Conservation (phyloP, 2,888 invertebrate genomes). For the Hermodice carunculata region DNA sequence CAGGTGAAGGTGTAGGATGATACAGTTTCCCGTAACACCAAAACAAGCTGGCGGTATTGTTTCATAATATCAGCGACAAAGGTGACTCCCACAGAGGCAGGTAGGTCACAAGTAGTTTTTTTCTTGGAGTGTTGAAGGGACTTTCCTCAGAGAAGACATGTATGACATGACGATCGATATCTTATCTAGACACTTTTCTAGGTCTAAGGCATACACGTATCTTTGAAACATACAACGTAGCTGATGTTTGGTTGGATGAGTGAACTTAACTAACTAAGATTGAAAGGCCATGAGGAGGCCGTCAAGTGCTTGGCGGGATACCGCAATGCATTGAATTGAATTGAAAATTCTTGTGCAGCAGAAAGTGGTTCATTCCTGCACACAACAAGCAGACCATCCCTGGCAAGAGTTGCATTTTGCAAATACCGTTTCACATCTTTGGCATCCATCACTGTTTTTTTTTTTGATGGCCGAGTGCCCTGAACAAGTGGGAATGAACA, state of each 20-base stretch:
- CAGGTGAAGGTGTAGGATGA: no score
- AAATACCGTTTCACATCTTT: slow-evolving; percentile 34
- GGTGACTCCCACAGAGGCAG: slow-evolving; percentile 31
- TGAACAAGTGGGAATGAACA: slow-evolving; percentile 39
- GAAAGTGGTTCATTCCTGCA: slow-evolving; percentile 21
- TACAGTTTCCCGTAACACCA: slow-evolving; percentile 31
- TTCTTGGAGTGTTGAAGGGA: slow-evolving; percentile 23
- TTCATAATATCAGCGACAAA: slow-evolving; percentile 47
- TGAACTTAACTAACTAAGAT: no score
- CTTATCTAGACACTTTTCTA: slow-evolving; percentile 24
- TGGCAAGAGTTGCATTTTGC: slow-evolving; percentile 28
- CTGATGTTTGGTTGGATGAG: slow-evolving; percentile 43
- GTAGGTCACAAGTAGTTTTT: slow-evolving; percentile 40
- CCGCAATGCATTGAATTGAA: no score
- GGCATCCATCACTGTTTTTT: slow-evolving; percentile 36
- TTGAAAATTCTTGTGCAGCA: slow-evolving; percentile 29
- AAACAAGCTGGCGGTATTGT: slow-evolving; percentile 38
- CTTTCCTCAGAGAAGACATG: slow-evolving; percentile 36
- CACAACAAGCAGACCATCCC: slow-evolving; percentile 31
- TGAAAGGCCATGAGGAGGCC: slow-evolving; percentile 42
- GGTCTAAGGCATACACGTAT: slow-evolving; percentile 39
- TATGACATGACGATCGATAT: slow-evolving; percentile 35
- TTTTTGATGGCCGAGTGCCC: slow-evolving; percentile 45
- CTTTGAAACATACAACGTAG: slow-evolving; percentile 33
- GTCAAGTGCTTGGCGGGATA: slow-evolving; percentile 37